phyloP scores from a whole-genome alignment of 2,113 vertebrate genomes.

The Pavo muticus region DNA sequence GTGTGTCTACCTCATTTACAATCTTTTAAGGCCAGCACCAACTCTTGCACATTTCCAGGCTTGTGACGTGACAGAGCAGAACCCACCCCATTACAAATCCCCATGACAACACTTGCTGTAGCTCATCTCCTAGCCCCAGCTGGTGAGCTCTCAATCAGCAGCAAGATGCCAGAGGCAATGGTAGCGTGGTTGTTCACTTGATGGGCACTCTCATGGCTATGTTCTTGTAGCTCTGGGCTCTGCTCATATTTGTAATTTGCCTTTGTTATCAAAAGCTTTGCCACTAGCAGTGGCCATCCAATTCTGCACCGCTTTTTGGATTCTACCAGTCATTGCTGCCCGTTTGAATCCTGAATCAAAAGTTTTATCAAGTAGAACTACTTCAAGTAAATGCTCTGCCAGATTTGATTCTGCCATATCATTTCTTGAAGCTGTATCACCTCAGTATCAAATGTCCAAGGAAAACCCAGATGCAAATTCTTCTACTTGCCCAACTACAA shows the following conservation, averaged over 20 bases:
- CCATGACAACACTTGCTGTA: background rate
- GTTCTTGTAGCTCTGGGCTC: background rate
- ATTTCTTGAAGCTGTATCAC: background rate
- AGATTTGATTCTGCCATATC: background rate
- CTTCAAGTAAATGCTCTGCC: background rate
- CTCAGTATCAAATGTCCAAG: background rate
- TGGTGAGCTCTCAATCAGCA: background rate
- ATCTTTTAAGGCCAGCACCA: background rate
- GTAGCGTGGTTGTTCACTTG: background rate
- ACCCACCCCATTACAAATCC: background rate
- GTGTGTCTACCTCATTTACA: background rate
- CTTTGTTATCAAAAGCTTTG: background rate
- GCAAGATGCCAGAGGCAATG: background rate
- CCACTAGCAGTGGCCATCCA: background rate
- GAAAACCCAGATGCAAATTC: constrained; percentile 29
- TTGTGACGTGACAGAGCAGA: background rate
- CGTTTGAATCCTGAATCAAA: background rate
- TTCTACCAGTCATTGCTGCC: background rate
- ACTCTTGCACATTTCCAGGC: background rate
- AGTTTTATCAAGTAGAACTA: background rate
- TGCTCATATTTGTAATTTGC: background rate
- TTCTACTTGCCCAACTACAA: constrained; percentile 24
- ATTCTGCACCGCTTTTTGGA: background rate
- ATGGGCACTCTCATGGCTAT: background rate
- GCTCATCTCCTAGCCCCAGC: background rate